phyloP scores from a whole-genome alignment of 2,888 invertebrate species.

The Neocrepidodera transversa region DNA sequence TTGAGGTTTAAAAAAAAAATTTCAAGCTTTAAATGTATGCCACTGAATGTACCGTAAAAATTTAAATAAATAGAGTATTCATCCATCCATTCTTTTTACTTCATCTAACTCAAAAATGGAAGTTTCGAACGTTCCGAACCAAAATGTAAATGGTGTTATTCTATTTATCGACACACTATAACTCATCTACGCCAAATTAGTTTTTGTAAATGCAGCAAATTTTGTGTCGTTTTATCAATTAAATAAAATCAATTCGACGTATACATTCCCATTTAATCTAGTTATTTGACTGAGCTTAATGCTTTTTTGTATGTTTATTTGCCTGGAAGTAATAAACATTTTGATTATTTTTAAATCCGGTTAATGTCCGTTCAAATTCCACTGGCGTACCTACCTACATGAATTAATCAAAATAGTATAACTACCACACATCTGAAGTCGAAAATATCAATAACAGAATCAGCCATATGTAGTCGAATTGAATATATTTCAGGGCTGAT shows the following conservation, averaged over 20 bases:
- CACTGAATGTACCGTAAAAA: too few species aligned
- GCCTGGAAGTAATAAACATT: constrained; percentile 32
- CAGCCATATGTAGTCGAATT: constrained; percentile 39
- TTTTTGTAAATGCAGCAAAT: constrained; percentile 39
- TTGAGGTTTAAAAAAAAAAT: too few species aligned
- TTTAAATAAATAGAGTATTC: too few species aligned
- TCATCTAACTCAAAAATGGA: neutral
- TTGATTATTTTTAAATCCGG: constrained; percentile 18
- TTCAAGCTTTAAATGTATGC: too few species aligned
- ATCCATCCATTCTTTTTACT: too few species aligned
- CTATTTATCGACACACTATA: constrained; percentile 29
- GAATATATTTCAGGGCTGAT: constrained; percentile 40
- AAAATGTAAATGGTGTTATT: neutral
- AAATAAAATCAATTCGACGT: constrained; percentile 42
- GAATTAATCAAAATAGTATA: too few species aligned
- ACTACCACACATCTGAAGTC: neutral
- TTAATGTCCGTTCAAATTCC: too few species aligned
- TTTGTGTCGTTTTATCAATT: constrained; percentile 45
- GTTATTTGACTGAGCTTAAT: constrained; percentile 37
- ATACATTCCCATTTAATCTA: constrained; percentile 33
- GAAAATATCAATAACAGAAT: constrained; percentile 37
- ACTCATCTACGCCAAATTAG: constrained; percentile 36
- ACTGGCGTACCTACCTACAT: too few species aligned
- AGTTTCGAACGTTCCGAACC: neutral
- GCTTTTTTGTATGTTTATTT: constrained; percentile 34